Evolutionary conservation across 2,113 vertebrate species (phyloP), one percentile per base, ranked within the genome.

Genomic region (Taxidea taxus): DNA sequence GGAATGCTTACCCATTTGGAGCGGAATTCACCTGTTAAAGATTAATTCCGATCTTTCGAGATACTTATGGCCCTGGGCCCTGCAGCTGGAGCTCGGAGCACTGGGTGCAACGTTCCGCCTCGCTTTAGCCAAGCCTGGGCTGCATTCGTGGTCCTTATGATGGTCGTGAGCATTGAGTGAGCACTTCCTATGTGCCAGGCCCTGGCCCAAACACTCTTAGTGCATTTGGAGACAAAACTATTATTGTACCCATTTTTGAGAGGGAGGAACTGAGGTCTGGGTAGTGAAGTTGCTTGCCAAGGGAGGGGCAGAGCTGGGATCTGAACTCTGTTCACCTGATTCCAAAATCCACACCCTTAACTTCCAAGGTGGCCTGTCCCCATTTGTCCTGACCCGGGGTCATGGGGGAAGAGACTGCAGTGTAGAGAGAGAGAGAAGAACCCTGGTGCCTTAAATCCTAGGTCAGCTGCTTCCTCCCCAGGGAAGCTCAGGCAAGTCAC

Each of bases 11-110:
- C 68, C 56, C 49, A 47, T 44, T 47, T 12, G 29, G 56, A 83
- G 74, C 0, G 4, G 93, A 95, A 90, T 93, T 98, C 42, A 93
- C 93, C 95, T 87, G 97, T 98, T 98, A 98, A 98, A 96, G 92
- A 98, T 98, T 98, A 98, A 98, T 96, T 87, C 83, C 6, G 62
- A 91, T 90, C 92, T 93, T 94, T 77, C 1, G 37, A 95, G 96
- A 96, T 95, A 27, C 74, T 25, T 68, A 4, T 11, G 72, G 66
- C 44, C 91, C 42, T 14, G 42, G 75, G 47, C 37, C 31, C 66
- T 2, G 2, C 34, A 16, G 51, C 77, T 49, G 42, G 66, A 0
- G 1, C 47, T 84, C 25, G 89, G 95, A 89, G 62, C 60, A 78
- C 93, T 64, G 77, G 34, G 42, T 68, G 9, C 60, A 39, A 51